Base-by-base conservation (phyloP, 2,797 vertebrate species). In the Leptoclinus maculatus region DNA sequence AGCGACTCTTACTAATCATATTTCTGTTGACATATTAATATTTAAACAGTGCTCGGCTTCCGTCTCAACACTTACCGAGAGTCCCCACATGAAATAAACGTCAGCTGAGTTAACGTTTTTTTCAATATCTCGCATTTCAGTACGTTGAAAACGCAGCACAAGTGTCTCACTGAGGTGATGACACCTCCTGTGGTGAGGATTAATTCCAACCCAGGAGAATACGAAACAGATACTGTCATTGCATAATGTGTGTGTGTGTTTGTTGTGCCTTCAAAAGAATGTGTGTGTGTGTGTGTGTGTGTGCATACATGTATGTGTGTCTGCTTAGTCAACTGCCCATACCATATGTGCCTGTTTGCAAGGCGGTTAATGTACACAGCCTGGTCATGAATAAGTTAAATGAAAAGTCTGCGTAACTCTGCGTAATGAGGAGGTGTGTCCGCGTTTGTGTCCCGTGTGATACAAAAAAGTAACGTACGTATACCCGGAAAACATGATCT, bases 111-210 rank as follows among this genome's bases (percentile, higher is more conserved):
- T 66, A 67, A 66, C 27, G 2, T n/a, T 65, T 80, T n/a, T 65
- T 80, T 72, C 58, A 69, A 38, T 70, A 76, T 69, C 62, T 66
- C 53, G 17, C 32, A 43, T 68, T 71, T 74, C 5, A 57, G 63
- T 49, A 64, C 56, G 71, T n/a, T 85, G 79, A 69, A 57, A 82
- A 71, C 71, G 34, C 70, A 79, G 80, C 70, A 82, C 69, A n/a
- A 79, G 75, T 64, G 73, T 82, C 62, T 82, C 65, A 23, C 38
- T 34, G 75, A 84, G 83, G 81, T 79, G 75, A 74, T 29, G 71
- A 73, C 60, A 64, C 72, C 81, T 82, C 69, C 77, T 74, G 77
- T 53, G 65, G 77, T 54, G 79, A 79, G 79, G 75, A 79, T 82
- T 80, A 85, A 79, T 80, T 65, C 68, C 41, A 71, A 29, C 23